Evolutionary conservation across 2,797 vertebrate species (phyloP).

Genomic region (Eurystomus glaucurus): DNA sequence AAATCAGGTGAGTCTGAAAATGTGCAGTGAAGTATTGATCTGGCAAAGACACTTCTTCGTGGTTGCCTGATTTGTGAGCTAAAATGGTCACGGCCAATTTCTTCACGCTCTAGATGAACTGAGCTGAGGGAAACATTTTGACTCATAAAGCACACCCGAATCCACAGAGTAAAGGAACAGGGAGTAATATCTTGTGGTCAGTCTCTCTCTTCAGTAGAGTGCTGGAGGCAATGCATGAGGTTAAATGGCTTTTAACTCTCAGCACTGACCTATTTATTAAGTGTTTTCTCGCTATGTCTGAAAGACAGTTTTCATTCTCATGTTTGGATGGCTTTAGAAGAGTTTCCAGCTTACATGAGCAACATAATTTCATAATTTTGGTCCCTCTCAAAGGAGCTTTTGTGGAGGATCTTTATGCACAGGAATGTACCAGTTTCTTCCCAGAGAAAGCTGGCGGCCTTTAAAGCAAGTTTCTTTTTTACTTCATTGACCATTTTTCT

Average conservation of each 20-base stretch:
- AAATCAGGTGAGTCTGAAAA: not conserved
- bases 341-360: not conserved
- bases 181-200: not conserved
- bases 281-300: not conserved
- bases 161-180: not conserved
- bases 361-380: not conserved
- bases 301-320: not conserved
- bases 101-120: not conserved
- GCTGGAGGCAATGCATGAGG: not conserved
- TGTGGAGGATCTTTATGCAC: not conserved
- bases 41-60: not conserved
- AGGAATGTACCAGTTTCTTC: not conserved
- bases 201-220: not conserved
- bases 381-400: not conserved
- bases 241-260: constrained; percentile 2
- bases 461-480: not conserved
- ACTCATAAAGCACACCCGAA: not conserved
- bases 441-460: not conserved
- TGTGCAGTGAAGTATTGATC: not conserved
- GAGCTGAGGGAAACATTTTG: not conserved
- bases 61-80: not conserved
- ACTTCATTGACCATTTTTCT: not conserved
- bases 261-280: not conserved
- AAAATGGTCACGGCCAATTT: not conserved
- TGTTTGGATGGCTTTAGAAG: not conserved